Evolutionary conservation across 1,140 invertebrate species (phyloP).

Genomic region (Carposina sasakii): DNA sequence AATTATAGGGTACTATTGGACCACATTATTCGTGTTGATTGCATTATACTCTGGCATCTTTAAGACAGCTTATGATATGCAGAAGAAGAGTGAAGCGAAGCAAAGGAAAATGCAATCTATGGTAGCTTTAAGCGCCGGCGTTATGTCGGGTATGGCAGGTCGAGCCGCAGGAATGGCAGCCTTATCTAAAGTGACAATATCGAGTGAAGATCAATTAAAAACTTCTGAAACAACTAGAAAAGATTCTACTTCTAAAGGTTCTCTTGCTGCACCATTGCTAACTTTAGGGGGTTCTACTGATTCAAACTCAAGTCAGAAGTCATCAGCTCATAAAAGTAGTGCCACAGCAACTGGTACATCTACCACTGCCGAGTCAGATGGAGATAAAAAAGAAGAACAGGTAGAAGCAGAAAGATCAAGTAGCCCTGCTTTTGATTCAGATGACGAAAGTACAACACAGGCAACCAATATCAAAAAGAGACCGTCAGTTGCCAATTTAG

Average conservation of each 20-base stretch:
- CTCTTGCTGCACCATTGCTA: conserved; percentile 58
- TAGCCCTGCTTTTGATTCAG: conserved; percentile 96
- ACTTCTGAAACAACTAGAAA: conserved; percentile 48
- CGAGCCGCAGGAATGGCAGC: conserved; percentile 86
- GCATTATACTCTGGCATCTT: conserved; percentile 98
- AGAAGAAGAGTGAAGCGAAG: conserved; percentile 96
- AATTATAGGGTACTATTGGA: conserved; percentile 99
- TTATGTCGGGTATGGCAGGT: conserved; percentile 91
- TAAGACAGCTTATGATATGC: conserved; percentile 98
- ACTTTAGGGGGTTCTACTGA: conserved; percentile 67
- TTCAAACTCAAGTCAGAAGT: conserved; percentile 77
- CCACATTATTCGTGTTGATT: conserved; percentile 93
- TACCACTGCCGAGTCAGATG: conserved; percentile 69
- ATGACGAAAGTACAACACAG: conserved; percentile 83
- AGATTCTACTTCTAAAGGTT: conserved; percentile 58
- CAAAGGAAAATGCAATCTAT: conserved; percentile 95
- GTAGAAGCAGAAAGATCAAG: conserved; percentile 93
- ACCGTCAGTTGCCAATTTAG: conserved; percentile 76
- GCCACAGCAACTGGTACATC: conserved; percentile 75
- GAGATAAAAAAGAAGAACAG: conserved; percentile 68
- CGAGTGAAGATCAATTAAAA: conserved; percentile 82
- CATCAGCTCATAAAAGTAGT: conserved; percentile 74
- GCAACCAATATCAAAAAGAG: conserved; percentile 73
- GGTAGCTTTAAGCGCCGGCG: conserved; percentile 89
- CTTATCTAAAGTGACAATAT: conserved; percentile 82